These are phyloP conservation scores for Cirrhinus molitorella DNA, from an alignment of 2,797 vertebrate species.

Conservation along the genomic window DNA sequence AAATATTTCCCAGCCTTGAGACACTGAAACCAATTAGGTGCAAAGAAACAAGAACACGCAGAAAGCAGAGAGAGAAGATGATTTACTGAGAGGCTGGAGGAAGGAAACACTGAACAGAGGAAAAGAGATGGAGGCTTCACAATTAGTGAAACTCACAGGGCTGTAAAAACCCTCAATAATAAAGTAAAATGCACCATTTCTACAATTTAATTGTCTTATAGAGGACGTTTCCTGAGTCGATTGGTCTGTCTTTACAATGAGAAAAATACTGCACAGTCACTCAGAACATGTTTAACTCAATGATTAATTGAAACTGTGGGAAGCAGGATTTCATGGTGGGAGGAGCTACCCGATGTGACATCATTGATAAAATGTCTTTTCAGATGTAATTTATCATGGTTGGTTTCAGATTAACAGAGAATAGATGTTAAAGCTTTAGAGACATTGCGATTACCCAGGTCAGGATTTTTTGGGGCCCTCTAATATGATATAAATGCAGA, in stretches of 20 bases:
- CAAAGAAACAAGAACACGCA: conserved; percentile 11
- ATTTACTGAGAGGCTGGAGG: conserved; percentile 5
- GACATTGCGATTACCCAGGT: neutral
- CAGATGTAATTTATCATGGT: neutral
- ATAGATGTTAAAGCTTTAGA: neutral
- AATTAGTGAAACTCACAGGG: neutral
- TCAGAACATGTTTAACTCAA: neutral
- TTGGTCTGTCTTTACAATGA: neutral
- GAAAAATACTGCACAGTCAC: neutral
- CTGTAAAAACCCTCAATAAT: neutral
- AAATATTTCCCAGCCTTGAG: conserved; percentile 30
- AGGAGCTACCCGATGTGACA: neutral
- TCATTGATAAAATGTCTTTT: neutral
- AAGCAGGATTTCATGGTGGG: neutral
- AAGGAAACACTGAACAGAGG: neutral
- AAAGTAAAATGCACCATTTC: neutral
- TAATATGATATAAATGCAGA: too few relatives aligned
- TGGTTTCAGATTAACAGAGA: neutral
- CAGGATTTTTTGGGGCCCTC: neutral
- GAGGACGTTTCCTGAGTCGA: neutral
- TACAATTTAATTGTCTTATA: too few relatives aligned
- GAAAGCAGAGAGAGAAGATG: conserved; percentile 27
- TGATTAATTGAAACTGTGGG: neutral
- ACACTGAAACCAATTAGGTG: conserved; percentile 42
- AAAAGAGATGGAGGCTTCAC: neutral